Evolutionary conservation across 2,113 vertebrate species (phyloP), one percentile per base, ranked within the genome.

Genomic region (Labrus mixtus): DNA sequence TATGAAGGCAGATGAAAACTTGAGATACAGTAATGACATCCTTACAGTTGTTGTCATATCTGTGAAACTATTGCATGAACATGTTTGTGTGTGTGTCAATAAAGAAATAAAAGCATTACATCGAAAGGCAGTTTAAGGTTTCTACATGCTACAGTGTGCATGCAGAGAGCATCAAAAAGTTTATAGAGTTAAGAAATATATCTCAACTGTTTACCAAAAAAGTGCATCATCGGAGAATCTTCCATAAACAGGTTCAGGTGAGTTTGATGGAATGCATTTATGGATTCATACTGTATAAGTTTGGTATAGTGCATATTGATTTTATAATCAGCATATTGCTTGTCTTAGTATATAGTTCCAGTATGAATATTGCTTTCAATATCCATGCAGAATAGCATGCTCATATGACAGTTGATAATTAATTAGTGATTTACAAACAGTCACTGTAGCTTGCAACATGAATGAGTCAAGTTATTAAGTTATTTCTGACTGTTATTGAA

Each of bases 311-410:
- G 8, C 46, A 74, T 77, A 71, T 56, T 64, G 56, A 60, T 73
- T 71, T 57, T 58, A 64, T 76, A 67, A 59, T 74, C 41, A 67
- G 68, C 8, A 48, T 53, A 82, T 76, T 78, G 43, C 45, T 77
- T 78, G 51, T 79, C 19, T 23, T 8, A 62, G 45, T 61, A 69
- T 67, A 78, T 61, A 59, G 17, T 62, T 62, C 64, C 10, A 50
- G 71, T 66, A n/a, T 74, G 57, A 69, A 72, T 77, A 89, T 82
- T 74, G 29, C 25, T 82, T 77, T 76, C 23, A 80, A 48, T 73
- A 61, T 66, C 62, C 84, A 86, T 91, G 89, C 87, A 84, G 60
- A 50, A 73, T 50, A 53, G 13, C 89, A 87, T 90, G 87, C 90
- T 76, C 22, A 68, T 75, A 78, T 83, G 82, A 85, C 70, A 80